These are phyloP conservation scores for Tapirus terrestris DNA, from an alignment of 2,113 vertebrate species.

Conservation along the genomic window DNA sequence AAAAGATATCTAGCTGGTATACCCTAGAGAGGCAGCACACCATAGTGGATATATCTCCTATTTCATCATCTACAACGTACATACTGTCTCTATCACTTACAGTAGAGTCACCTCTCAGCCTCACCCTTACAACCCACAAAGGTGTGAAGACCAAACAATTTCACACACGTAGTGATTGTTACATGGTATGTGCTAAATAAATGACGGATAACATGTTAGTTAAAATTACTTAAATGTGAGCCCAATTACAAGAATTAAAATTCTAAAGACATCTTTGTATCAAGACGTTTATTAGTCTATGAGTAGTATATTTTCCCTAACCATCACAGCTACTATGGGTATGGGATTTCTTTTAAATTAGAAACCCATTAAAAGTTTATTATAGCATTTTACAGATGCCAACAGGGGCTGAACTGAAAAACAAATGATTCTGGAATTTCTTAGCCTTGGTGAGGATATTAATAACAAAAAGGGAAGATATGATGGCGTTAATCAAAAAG, in stretches of 20 bases:
- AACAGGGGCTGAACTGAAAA: constrained; percentile 73
- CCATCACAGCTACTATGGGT: constrained; percentile 63
- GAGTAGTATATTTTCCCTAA: constrained; percentile 23
- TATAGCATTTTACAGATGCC: constrained; percentile 79
- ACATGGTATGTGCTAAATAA: not conserved
- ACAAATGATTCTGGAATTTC: constrained; percentile 65
- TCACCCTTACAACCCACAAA: not conserved
- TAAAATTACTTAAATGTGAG: not conserved
- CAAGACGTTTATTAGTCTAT: not conserved
- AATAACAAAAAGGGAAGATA: constrained; percentile 78
- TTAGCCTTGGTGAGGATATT: constrained; percentile 71
- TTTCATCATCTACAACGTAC: too few species aligned
- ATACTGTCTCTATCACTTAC: too few species aligned
- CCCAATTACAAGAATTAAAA: not conserved
- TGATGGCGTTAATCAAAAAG: constrained; percentile 75
- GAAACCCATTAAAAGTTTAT: constrained; percentile 61
- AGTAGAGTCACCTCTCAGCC: not conserved
- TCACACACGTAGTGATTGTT: not conserved
- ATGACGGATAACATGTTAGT: not conserved
- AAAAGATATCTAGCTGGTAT: not conserved
- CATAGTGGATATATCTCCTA: not conserved
- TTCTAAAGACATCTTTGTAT: not conserved
- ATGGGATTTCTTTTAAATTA: constrained; percentile 73
- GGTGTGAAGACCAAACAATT: not conserved
- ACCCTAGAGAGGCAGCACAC: not conserved